phyloP scores from a whole-genome alignment of 1,140 invertebrate genomes.

The Mylabris phalerata region DNA sequence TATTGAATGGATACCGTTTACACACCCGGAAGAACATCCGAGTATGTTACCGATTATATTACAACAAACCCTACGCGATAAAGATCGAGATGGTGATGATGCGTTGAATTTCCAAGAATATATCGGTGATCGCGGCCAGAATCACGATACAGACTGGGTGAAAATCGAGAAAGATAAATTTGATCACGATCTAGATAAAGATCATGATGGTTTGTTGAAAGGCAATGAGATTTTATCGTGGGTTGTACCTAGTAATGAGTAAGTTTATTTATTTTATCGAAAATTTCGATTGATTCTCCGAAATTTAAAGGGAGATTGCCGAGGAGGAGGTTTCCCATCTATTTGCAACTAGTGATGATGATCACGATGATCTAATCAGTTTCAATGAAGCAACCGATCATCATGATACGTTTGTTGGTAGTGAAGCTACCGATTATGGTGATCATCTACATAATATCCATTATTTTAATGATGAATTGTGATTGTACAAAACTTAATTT shows the following conservation, averaged over 20 bases:
- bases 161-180: slow-evolving; percentile 85
- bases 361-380: slow-evolving; percentile 76
- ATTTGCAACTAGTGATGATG: slow-evolving; percentile 79
- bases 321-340: slow-evolving; percentile 87
- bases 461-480: slow-evolving; percentile 72
- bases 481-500: slow-evolving; percentile 10
- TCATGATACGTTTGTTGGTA: slow-evolving; percentile 90
- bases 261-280: slow-evolving; percentile 39
- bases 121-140: slow-evolving; percentile 63
- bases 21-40: slow-evolving; percentile 89
- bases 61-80: slow-evolving; percentile 75
- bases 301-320: slow-evolving; percentile 67
- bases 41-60: slow-evolving; percentile 81
- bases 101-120: slow-evolving; percentile 77
- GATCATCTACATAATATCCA: slow-evolving; percentile 78
- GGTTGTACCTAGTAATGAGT: slow-evolving; percentile 90
- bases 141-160: slow-evolving; percentile 76
- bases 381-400: slow-evolving; percentile 83
- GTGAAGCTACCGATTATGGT: slow-evolving; percentile 93
- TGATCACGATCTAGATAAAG: slow-evolving; percentile 78
- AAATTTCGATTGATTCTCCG: background rate
- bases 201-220: slow-evolving; percentile 78
- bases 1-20: slow-evolving; percentile 82
- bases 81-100: slow-evolving; percentile 81
- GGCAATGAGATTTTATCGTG: slow-evolving; percentile 77